A percentile compares a stretch with the other conserved stretches of the same genome.
Evolutionary conservation across 53 echinoderm and acorn worm species (phyloP).

Genomic region (Apostichopus leukothele): DNA sequence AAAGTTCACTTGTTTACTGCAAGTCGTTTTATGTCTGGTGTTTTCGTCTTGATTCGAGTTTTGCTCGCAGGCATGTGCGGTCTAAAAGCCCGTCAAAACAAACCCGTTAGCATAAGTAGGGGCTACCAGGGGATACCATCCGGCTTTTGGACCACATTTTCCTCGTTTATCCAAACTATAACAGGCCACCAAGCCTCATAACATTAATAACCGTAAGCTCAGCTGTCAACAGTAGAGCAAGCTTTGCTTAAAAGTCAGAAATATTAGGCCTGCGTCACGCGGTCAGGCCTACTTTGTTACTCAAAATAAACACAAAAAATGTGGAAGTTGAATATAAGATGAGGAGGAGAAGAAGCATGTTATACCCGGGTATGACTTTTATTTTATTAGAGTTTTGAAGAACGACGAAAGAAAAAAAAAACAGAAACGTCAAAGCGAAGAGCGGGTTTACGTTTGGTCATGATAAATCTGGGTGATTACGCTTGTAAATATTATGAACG

Average conservation of each 20-base stretch:
- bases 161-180: neutral
- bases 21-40: constrained; percentile 1
- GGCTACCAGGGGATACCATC: constrained; percentile 5
- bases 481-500: neutral
- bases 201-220: constrained; percentile 27
- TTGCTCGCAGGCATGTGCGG: constrained; percentile 21
- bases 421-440: neutral
- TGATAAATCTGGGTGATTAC: neutral
- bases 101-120: neutral
- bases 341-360: neutral
- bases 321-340: neutral
- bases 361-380: neutral
- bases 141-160: constrained; percentile 19
- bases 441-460: neutral
- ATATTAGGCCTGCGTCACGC: neutral
- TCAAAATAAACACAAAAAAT: constrained; percentile 2
- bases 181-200: neutral
- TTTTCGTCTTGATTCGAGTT: neutral
- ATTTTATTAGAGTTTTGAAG: neutral
- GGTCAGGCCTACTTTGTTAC: neutral
- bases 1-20: constrained; percentile 25
- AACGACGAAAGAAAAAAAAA: neutral
- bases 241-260: neutral
- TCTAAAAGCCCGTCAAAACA: constrained; percentile 9
- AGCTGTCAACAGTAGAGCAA: constrained; percentile 20